Evolutionary conservation across 92 coral and sea anemone genomes (phyloP), one percentile per base, ranked within the genome.

Genomic region (Siderastrea radians): DNA sequence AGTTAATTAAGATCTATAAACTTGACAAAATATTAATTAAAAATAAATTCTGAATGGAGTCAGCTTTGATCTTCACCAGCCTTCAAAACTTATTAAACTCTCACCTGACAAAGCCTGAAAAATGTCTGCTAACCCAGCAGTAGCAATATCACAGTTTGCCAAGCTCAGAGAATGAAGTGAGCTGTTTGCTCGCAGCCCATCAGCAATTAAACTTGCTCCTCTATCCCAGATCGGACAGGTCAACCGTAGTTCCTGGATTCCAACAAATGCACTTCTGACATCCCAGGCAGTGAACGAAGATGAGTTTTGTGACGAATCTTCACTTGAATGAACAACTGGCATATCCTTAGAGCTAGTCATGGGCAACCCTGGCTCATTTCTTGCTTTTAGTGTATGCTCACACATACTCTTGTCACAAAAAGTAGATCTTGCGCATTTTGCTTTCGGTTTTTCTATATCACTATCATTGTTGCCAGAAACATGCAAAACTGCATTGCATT

Each of bases 101-200:
- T 26, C 38, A 84, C 87, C 87, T 74, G 80, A n/a, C 50, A 84
- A 26, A 5, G 87, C 68, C 49, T 74, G n/a, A 50, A 84, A 84
- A 50, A 84, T 72, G 62, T 49, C 16, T 48, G 71, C 87, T 1
- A 74, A 72, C 48, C 87, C 87, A n/a, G 61, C 72, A 19, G 80
- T 49, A 50, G 55, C 44, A 63, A 84, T 84, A 19, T 63, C 43
- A 63, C 87, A 84, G 50, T 84, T 7, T 5, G 65, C 47, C 72
- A 84, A 64, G 55, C 73, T 84, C 52, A 84, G 64, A 2, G 80
- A 64, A 19, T 26, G 19, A 26, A 84, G 87, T 47, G 80, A 55
- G 62, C 80, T 62, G 63, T 84, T 84, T 49, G 14, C 50, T 66
- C 13, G 62, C 45, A 84, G 87, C 3, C 87, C 87, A 6, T 61